Conservation (phyloP, 1,140 invertebrate genomes). For the Hestina assimilis region DNA sequence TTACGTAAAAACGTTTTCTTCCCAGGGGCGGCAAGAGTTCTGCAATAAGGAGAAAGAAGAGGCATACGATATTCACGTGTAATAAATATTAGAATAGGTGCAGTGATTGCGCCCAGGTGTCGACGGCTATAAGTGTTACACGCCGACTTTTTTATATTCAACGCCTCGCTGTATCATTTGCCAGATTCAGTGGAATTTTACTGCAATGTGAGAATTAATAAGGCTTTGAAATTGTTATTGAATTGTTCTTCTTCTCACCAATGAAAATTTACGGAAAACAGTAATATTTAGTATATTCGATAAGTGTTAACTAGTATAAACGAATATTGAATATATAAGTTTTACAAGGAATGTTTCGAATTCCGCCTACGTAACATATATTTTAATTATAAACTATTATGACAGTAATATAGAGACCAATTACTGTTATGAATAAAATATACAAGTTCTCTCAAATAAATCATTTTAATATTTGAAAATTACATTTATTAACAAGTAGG, state of each 20-base stretch:
- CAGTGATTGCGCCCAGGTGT: slow-evolving; percentile 65
- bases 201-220: not conserved
- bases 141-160: slow-evolving; percentile 34
- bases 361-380: too few relatives aligned
- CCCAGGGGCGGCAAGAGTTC: slow-evolving; percentile 33
- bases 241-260: not conserved
- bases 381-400: too few relatives aligned
- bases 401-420: too few relatives aligned
- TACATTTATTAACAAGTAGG: too few relatives aligned
- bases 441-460: too few relatives aligned
- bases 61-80: slow-evolving; percentile 72
- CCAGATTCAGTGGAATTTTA: slow-evolving; percentile 5
- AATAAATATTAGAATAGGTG: slow-evolving; percentile 77
- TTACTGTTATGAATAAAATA: too few relatives aligned
- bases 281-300: too few relatives aligned
- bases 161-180: not conserved
- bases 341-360: too few relatives aligned
- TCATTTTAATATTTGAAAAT: too few relatives aligned
- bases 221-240: not conserved
- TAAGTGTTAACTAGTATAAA: too few relatives aligned
- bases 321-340: too few relatives aligned
- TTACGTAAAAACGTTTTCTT: slow-evolving; percentile 28
- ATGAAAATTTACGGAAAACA: too few relatives aligned
- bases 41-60: slow-evolving; percentile 58
- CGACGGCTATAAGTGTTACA: slow-evolving; percentile 32